Base-by-base conservation (phyloP, 2,888 invertebrate genomes). In the Chalcis sispes region DNA sequence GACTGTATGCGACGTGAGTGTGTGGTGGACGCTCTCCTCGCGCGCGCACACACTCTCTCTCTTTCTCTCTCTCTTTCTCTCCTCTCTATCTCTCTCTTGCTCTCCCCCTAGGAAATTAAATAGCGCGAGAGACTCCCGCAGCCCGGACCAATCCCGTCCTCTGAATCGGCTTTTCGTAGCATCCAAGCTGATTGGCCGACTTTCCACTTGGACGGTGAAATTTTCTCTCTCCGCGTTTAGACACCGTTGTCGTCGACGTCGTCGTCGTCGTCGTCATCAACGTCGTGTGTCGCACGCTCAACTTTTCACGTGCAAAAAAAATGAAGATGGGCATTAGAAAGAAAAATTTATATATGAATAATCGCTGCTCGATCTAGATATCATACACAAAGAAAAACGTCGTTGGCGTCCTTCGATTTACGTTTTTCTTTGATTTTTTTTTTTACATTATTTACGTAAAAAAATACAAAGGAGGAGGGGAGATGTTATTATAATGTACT, bases 51-150 rank as follows among this genome's bases (percentile, higher is more conserved):
- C 75, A 48, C 66, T 32, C 69, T 36, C 64, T 54, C 61, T 71
- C 46, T 54, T 59, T 61, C 56, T 50, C 52, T 40, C 61, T 15
- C 52, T 36, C 65, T 52, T 40, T 65, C 72, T 65, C 56, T 32
- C 40, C 27, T 50, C 32, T 46, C n/a, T 61, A 23, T 48, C 27
- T 20, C 61, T 1, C 50, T 48, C 64, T 66, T n/a, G n/a, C 67
- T 29, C 65, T 61, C 64, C 80, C 80, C 79, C 80, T 79, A 79
- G 80, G 80, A 83, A 83, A 84, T 82, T 81, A 82, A 83, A 84
- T 82, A 73, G 81, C 80, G 79, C 65, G 65, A 69, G 42, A 72
- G 69, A 77, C 56, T 25, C 42, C 27, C 15, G 25, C 29, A 25
- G 46, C 46, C 8, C 36, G 65, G 67, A 62, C 67, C 69, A 69